Base-by-base conservation (phyloP, 2,888 invertebrate genomes). In the Cosmia pyralina region DNA sequence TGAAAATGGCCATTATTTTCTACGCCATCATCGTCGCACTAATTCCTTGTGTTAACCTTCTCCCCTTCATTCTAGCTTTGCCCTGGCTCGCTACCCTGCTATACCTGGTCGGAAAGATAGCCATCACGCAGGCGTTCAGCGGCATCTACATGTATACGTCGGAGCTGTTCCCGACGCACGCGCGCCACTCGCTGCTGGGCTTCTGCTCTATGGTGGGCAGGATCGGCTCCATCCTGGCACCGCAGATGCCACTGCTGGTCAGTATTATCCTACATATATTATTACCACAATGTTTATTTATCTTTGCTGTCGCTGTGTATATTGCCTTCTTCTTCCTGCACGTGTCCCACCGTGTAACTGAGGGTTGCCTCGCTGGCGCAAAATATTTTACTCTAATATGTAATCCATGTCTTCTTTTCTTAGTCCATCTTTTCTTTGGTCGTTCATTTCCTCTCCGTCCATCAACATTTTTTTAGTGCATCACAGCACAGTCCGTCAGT, bases 131-230 rank as follows among this genome's bases (percentile, higher is more conserved):
- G 86, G 97, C 97, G 22, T 97, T 97, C 91, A 97, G 97, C 85
- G 97, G 97, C 74, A 94, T 97, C 85, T 98, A 97, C 92, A 97
- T 97, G 93, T 97, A 97, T 91, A 97, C 98, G 8, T 97, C 97
- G 66, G 98, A 98, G 94, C 95, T 98, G 91, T 98, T 98, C 92
- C 98, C 98, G 1, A 98, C 98, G 69, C 97, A 97, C 77, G 96
- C 97, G 63, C 96, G 98, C 0, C 97, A 98, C 91, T 97, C 97
- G 52, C 93, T 97, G 85, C 96, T 98, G 68, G 97, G 97, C 19
- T 95, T 97, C 84, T 98, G 98, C 91, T 97, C 97, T 59, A 98
- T 97, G 97, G 96, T 97, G 79, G 98, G 98, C 53, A 95, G 98
- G n/a, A 90, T 98, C 65, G 98, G 98, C 0, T 97, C 97, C 28